Conservation (phyloP, 2,888 invertebrate genomes). For the Megastigmus dorsalis region DNA sequence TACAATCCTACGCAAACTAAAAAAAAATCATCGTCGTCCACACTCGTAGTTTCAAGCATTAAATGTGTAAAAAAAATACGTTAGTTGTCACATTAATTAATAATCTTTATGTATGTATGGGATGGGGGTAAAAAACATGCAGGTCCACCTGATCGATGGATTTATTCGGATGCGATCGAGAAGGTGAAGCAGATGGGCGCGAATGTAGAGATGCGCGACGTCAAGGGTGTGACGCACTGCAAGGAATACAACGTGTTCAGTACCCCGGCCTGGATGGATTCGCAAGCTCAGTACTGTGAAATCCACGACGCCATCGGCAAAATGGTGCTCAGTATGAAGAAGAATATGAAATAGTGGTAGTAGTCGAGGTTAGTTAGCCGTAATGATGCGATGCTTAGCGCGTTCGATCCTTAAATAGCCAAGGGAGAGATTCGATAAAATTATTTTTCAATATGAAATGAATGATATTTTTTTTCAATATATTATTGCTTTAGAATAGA, state of each 20-base stretch:
- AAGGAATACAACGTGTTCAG: slow-evolving; percentile 75
- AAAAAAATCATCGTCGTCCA: background rate
- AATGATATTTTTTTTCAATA: no score
- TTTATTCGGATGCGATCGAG: slow-evolving; percentile 75
- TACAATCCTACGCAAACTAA: background rate
- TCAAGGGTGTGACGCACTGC: slow-evolving; percentile 74
- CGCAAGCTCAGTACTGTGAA: slow-evolving; percentile 73
- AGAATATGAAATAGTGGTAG: slow-evolving; percentile 50
- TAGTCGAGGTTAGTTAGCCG: slow-evolving; percentile 15
- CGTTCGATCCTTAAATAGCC: no score
- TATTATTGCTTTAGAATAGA: no score
- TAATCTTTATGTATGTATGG: no score
- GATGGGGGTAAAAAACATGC: no score
- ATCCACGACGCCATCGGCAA: slow-evolving; percentile 76
- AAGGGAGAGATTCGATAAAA: no score
- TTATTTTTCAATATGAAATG: no score
- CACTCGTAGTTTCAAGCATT: no score
- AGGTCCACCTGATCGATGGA: slow-evolving; percentile 73
- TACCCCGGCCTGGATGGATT: slow-evolving; percentile 78
- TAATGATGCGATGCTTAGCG: no score
- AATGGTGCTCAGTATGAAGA: slow-evolving; percentile 68
- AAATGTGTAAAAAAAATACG: no score
- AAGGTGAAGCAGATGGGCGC: slow-evolving; percentile 76
- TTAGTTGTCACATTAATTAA: no score
- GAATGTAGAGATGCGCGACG: slow-evolving; percentile 69